Evolutionary conservation across 2,113 vertebrate genomes (phyloP), one percentile per base, ranked within the genome.

Genomic region (Emberiza fucata): DNA sequence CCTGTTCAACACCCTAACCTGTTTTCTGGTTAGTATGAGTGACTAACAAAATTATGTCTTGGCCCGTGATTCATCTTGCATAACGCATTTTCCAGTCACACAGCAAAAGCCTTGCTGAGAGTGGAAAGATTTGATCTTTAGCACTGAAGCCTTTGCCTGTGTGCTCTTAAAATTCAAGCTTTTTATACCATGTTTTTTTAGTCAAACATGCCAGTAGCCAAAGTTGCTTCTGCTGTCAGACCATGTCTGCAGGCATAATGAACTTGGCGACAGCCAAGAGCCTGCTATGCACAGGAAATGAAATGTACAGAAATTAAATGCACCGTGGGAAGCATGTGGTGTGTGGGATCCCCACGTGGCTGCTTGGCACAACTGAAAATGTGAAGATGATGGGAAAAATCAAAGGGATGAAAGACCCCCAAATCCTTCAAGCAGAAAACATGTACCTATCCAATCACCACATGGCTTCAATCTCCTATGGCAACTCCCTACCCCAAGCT

Each of bases 61-160:
- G 53, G 57, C 53, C 53, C 81, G 83, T 98, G 98, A 98, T 97
- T 98, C 97, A 98, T 97, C 94, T 96, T 95, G 80, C 89, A 87
- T 86, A 93, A 96, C 29, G 4, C 88, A 75, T 98, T 98, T 98
- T 98, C 97, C 97, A 95, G 92, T 95, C 93, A 97, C 86, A 84
- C 57, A 94, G 93, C 92, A 94, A 90, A 94, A 97, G 45, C 25
- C 40, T 81, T 93, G 95, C 90, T 79, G 91, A 95, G 70, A 97
- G 95, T 8, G 84, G 83, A 95, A 96, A 97, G 68, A 92, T 94
- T 90, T 97, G 92, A 87, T 91, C 96, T 95, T 85, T 93, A 81
- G 78, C 71, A 76, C 57, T 85, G 82, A 92, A 93, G 85, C 18
- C 77, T 84, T 86, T 1, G 82, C 88, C 66, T 84, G 37, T 42